Base-by-base conservation (phyloP, 2,888 invertebrate species). In the Mesodorylaimus sp. region DNA sequence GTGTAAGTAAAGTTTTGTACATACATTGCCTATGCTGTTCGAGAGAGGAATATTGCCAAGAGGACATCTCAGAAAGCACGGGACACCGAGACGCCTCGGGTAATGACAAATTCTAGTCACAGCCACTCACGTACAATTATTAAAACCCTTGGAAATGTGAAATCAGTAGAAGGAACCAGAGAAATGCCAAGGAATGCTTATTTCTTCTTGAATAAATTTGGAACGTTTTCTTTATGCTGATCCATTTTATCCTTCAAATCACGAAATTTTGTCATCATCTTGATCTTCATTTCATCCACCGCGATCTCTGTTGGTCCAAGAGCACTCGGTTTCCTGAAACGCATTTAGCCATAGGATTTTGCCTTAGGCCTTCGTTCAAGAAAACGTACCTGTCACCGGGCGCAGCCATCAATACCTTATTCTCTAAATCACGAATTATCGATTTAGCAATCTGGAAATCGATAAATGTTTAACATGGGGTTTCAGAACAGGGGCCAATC, bases 161-260 rank as follows among this genome's bases (percentile, higher is more conserved):
- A 10, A 16, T 32, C 7, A 32, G 16, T 32, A 32, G 7, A 32
- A 32, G 16, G 16, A 32, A 32, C 7, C 32, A 32, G 16, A 16
- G 32, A 32, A 32, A 32, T 10, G 5, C 41, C 41, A 39, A 24
- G 23, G 25, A 5, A 10, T 7, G 7, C 10, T 24, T 3, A 38
- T 50, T 32, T 46, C 29, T 51, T 51, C 32, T 51, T 51, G 10
- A 51, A 51, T 2, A 51, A 10, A 29, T 41, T 51, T 13, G 47
- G 47, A n/a, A 51, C 47, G 2, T 19, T 19, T 3, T 24, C 41
- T 29, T 36, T 47, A n/a, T 50, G 42, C 21, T 45, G 43, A 32
- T 52, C 52, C 47, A 52, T 52, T 24, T 32, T 26, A 13, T 51
- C 52, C 16, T 32, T 25, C 27, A 52, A 28, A 43, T 51, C 50